Base-by-base conservation (phyloP, 1,140 invertebrate genomes). In the Heliconius himera region DNA sequence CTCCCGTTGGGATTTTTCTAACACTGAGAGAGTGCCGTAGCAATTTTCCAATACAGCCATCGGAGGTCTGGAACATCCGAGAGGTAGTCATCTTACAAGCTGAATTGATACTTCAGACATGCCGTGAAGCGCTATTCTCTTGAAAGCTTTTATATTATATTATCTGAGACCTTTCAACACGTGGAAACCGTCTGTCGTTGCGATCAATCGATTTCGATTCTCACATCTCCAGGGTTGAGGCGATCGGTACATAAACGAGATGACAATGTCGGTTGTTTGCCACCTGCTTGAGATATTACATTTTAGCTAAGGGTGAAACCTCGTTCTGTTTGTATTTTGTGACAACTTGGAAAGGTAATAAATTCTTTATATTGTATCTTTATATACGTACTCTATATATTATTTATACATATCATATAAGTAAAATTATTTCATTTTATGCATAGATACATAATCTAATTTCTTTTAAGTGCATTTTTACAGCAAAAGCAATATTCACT, bases 131-230 rank as follows among this genome's bases (percentile, higher is more conserved):
- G 89, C 90, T 91, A 93, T 93, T 94, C 91, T 93, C 90, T 93
- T 93, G 91, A 94, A 94, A 94, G 93, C 91, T 94, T 94, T 93
- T 94, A 93, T 93, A 94, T 94, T 94, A 94, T 93, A 94, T 94
- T 94, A 94, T 94, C 90, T 92, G 91, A 92, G 89, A 94, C 91
- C 93, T 94, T 91, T 93, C 93, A 93, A 92, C 91, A 93, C 91
- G 91, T 93, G 90, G 90, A 84, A 81, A 93, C 85, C 91, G 93
- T 93, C 93, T 93, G 90, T 90, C 88, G 89, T 84, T 76, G 83
- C 89, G 89, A 91, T 91, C 90, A 90, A 92, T 93, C 89, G 91
- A 92, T 93, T 92, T 86, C 88, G 85, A 91, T 92, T 92, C 87
- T 89, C 87, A 82, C 83, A 85, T 90, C 89, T 89, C 90, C 77